phyloP scores from a whole-genome alignment of 2,113 vertebrate genomes.

The Scopus umbretta region DNA sequence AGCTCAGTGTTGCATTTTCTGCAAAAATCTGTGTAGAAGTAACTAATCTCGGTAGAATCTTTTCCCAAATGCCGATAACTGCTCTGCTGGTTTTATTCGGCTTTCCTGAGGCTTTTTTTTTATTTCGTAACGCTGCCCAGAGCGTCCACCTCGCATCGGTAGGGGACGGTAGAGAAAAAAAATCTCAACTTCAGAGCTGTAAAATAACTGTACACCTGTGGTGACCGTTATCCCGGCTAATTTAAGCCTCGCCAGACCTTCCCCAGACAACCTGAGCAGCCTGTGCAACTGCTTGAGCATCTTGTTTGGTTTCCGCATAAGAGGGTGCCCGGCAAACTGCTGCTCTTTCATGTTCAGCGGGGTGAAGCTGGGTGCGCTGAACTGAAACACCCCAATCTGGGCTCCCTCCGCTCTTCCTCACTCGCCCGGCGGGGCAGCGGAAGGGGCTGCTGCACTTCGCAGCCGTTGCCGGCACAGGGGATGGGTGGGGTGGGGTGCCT shows the following conservation, averaged over 20 bases:
- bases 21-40: rapidly evolving
- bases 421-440: background rate
- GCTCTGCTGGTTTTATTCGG: background rate
- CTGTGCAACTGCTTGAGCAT: background rate
- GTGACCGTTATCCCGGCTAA: background rate
- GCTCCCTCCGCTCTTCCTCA: background rate
- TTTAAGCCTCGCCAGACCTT: background rate
- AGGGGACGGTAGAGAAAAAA: background rate
- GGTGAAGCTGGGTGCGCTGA: background rate
- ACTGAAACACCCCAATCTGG: background rate
- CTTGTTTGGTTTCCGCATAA: background rate
- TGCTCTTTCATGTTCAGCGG: background rate
- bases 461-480: background rate
- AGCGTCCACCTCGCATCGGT: rapidly evolving
- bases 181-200: rapidly evolving
- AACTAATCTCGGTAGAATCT: background rate
- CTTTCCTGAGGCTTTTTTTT: background rate
- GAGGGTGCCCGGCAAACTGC: background rate
- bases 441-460: background rate
- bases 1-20: background rate
- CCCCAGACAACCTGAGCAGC: background rate
- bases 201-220: background rate
- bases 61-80: background rate
- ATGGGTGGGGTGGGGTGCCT: background rate
- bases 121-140: background rate